A percentile compares a stretch with the other conserved stretches of the same genome.
Conservation (phyloP, 1,140 invertebrate genomes). For the Daktulosphaira vitifoliae region DNA sequence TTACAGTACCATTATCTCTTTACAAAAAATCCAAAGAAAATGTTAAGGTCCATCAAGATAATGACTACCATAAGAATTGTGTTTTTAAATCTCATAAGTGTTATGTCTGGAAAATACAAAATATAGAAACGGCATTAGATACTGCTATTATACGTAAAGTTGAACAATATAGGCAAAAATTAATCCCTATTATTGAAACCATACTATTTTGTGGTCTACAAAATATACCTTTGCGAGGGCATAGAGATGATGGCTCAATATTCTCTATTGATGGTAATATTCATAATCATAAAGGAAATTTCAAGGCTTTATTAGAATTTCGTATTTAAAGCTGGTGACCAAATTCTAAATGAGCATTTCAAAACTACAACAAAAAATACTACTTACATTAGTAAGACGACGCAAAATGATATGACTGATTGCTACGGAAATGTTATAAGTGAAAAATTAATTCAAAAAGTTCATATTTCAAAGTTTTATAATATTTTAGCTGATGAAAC, state of each 20-base stretch:
- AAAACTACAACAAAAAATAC: slow-evolving; percentile 36
- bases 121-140: slow-evolving; percentile 13
- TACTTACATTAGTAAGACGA: slow-evolving; percentile 35
- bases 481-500: slow-evolving; percentile 38
- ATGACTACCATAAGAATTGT: slow-evolving; percentile 10
- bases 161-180: too few relatives aligned
- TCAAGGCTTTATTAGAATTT: slow-evolving; percentile 38
- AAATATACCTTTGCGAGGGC: slow-evolving; percentile 39
- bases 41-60: slow-evolving; percentile 1
- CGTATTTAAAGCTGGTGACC: slow-evolving; percentile 38
- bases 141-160: neutral
- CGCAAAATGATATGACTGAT: slow-evolving; percentile 37
- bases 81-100: slow-evolving; percentile 12
- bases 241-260: slow-evolving; percentile 37
- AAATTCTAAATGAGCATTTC: slow-evolving; percentile 37
- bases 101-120: slow-evolving; percentile 11
- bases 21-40: slow-evolving; percentile 12
- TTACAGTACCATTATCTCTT: slow-evolving; percentile 12
- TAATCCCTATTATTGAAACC: too few relatives aligned
- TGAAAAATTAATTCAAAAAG: slow-evolving; percentile 34
- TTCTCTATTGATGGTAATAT: slow-evolving; percentile 14
- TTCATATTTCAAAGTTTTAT: slow-evolving; percentile 34
- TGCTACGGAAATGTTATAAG: slow-evolving; percentile 34
- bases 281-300: slow-evolving; percentile 39
- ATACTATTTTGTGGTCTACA: slow-evolving; percentile 39